Conservation (phyloP, 1,140 invertebrate genomes). For the Eulimnadia texana region DNA sequence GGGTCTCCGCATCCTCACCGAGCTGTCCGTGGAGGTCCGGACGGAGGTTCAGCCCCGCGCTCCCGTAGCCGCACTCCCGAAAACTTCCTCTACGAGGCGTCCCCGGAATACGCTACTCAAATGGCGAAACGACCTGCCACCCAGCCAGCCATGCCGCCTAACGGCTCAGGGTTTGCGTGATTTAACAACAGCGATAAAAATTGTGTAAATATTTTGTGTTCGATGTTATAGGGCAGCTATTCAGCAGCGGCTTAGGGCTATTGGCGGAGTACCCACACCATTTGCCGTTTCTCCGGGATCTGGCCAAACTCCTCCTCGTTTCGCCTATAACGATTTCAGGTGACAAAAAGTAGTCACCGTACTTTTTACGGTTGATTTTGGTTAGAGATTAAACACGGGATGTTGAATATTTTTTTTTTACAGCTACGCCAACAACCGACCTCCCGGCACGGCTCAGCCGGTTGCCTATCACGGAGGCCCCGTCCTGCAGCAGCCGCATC, state of each 20-base stretch:
- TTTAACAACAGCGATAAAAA: background rate
- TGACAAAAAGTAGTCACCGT: slow-evolving; percentile 3
- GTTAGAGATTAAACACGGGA: too few relatives aligned
- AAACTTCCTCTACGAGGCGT: slow-evolving; percentile 35
- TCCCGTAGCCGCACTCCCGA: slow-evolving; percentile 55
- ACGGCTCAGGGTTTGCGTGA: slow-evolving; percentile 29
- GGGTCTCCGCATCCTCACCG: slow-evolving; percentile 51
- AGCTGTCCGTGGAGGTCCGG: slow-evolving; percentile 38
- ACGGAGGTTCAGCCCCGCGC: slow-evolving; percentile 18
- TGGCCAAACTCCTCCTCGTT: slow-evolving; percentile 3
- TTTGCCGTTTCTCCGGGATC: slow-evolving; percentile 69
- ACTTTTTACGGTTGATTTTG: too few relatives aligned
- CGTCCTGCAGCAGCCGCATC: slow-evolving; percentile 24
- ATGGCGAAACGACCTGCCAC: slow-evolving; percentile 21
- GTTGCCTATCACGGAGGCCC: slow-evolving; percentile 21
- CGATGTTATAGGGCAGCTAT: slow-evolving; percentile 50
- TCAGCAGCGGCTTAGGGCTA: slow-evolving; percentile 74
- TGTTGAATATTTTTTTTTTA: background rate
- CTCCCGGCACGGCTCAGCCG: background rate
- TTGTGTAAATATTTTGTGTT: background rate
- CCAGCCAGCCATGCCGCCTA: slow-evolving; percentile 30
- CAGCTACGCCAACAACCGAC: slow-evolving; percentile 24
- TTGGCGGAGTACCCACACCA: slow-evolving; percentile 67
- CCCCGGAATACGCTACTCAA: background rate
- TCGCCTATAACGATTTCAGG: slow-evolving; percentile 8